These are phyloP conservation scores for Trachelus iudaicus DNA, from an alignment of 2,888 invertebrate species.

Conservation along the genomic window DNA sequence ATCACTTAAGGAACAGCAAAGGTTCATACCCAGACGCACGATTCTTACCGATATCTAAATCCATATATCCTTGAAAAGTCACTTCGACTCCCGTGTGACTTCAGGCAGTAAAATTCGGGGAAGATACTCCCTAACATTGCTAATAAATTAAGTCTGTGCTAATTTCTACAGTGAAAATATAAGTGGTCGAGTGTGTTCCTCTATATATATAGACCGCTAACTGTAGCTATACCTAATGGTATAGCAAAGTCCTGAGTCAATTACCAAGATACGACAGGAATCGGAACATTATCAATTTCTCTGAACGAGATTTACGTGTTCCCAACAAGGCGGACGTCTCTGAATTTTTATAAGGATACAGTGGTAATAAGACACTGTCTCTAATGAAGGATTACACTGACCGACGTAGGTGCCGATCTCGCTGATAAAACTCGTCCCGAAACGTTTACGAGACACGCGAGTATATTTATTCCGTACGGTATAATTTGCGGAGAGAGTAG, in stretches of 20 bases:
- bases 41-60: not conserved
- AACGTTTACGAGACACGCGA: not conserved
- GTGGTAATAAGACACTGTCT: not conserved
- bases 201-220: not conserved
- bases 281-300: not conserved
- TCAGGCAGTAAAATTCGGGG: not conserved
- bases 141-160: not conserved
- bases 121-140: not conserved
- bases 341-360: not conserved
- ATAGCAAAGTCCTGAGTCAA: not conserved
- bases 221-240: not conserved
- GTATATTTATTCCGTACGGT: not conserved
- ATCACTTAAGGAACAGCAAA: not conserved
- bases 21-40: not conserved
- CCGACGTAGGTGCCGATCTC: not conserved
- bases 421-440: not conserved
- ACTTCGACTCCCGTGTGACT: too few species aligned
- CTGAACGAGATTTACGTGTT: not conserved
- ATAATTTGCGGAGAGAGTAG: constrained; percentile 18
- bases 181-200: not conserved
- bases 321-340: not conserved
- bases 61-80: not conserved
- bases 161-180: not conserved
- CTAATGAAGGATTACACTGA: not conserved
- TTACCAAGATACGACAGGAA: not conserved